Evolutionary conservation across 2,888 invertebrate genomes (phyloP), one percentile per base, ranked within the genome.

Genomic region (Dolomedes plantarius): DNA sequence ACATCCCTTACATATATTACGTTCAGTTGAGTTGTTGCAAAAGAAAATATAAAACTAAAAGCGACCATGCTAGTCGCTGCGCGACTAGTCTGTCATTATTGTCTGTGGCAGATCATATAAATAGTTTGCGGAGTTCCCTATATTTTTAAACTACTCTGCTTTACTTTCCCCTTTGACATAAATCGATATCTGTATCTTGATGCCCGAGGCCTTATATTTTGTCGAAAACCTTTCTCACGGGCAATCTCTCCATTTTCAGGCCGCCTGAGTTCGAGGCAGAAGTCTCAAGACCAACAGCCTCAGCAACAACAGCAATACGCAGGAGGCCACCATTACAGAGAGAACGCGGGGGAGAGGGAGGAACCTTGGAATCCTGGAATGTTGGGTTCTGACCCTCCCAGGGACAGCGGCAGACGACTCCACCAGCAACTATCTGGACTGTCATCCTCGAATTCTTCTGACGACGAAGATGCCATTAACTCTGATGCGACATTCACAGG

Each of bases 401-500:
- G 82, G 65, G 82, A 82, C 36, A 74, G 68, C 41, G 68, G 73
- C 62, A 74, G 86, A 41, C 39, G 86, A 76, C 73, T 77, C 0
- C 86, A 80, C 62, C 86, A 86, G n/a, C 86, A 79, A 29, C 87
- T 81, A 5, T 78, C 81, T 23, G 74, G 73, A 28, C 68, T 75
- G 2, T 78, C 81, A 1, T 87, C 87, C 7, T 81, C 87, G 7
- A 76, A 72, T 16, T 81, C 81, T n/a, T 87, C 87, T 16, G 81
- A 77, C 41, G 87, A 87, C 89, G 96, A 96, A 91, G 95, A 95
- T 94, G 86, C 77, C 56, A 86, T 86, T 65, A 95, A 95, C 89
- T 96, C 95, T 89, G 95, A 95, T 94, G 95, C 95, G 62, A 95
- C 96, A 31, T 93, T 96, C 90, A 96, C 95, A 46, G 96, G 96